Percentiles rank a stretch among this genome's conserved stretches.
phyloP scores from a whole-genome alignment of 2,797 vertebrate species.

The Petrocephalus sullivani region DNA sequence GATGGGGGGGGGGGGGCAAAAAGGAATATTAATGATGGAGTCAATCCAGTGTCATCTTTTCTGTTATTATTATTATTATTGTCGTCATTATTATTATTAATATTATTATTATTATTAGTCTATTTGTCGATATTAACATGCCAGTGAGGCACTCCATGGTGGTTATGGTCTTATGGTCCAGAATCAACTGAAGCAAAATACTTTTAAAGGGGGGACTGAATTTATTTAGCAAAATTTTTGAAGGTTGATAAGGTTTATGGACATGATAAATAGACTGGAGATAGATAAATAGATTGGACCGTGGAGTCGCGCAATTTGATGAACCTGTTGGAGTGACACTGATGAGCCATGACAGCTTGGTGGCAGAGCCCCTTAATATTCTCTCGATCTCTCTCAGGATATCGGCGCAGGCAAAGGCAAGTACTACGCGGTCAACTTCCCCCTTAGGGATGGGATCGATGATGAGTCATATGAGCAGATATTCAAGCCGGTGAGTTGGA shows the following conservation, averaged over 20 bases:
- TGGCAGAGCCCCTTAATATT: neutral
- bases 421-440: slow-evolving; percentile 90
- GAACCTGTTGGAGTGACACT: neutral
- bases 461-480: slow-evolving; percentile 85
- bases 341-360: neutral
- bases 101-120: neutral
- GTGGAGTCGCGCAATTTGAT: neutral
- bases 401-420: slow-evolving; percentile 91
- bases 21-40: neutral
- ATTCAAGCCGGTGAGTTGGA: slow-evolving; percentile 81
- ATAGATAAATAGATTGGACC: neutral
- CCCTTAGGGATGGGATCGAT: slow-evolving; percentile 85
- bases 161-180: neutral
- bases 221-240: neutral
- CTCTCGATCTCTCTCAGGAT: slow-evolving; percentile 58
- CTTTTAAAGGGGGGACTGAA: neutral
- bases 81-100: neutral
- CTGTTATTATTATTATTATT: neutral
- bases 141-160: neutral
- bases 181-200: neutral
- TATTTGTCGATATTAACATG: neutral
- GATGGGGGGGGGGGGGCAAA: neutral
- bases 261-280: neutral
- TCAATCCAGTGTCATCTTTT: neutral
- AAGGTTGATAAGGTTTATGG: neutral